phyloP scores from a whole-genome alignment of 1,140 invertebrate genomes.

The Drosophila triauraria region DNA sequence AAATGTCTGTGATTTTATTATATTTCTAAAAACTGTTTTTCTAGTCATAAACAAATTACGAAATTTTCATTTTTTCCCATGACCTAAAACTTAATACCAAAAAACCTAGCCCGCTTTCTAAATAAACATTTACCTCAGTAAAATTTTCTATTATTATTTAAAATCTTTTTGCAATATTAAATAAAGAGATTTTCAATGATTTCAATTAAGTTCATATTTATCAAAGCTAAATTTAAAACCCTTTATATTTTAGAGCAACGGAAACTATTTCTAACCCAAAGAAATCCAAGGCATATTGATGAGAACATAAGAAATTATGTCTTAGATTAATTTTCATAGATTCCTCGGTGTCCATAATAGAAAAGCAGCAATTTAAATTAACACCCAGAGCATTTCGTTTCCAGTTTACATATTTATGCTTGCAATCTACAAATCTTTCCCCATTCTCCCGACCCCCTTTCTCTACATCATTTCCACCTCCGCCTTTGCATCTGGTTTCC shows the following conservation, averaged over 20 bases:
- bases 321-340: not conserved
- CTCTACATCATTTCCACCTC: conserved; percentile 20
- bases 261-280: not conserved
- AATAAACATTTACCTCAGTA: no score
- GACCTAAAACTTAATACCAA: no score
- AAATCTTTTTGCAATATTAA: no score
- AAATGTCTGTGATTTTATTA: no score
- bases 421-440: conserved; percentile 37
- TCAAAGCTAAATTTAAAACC: no score
- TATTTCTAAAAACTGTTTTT: no score
- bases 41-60: no score
- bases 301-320: not conserved
- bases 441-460: conserved; percentile 2
- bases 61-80: no score
- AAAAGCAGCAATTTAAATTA: conserved; percentile 11
- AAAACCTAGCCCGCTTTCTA: no score
- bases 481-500: conserved; percentile 55
- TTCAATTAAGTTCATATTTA: no score
- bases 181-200: no score
- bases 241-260: not conserved
- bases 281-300: not conserved
- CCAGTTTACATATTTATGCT: conserved; percentile 8
- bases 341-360: conserved; percentile 9
- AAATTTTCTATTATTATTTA: no score
- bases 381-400: conserved; percentile 9